Conservation (phyloP, 2,113 vertebrate species). For the Corythoichthys haematopterus region DNA sequence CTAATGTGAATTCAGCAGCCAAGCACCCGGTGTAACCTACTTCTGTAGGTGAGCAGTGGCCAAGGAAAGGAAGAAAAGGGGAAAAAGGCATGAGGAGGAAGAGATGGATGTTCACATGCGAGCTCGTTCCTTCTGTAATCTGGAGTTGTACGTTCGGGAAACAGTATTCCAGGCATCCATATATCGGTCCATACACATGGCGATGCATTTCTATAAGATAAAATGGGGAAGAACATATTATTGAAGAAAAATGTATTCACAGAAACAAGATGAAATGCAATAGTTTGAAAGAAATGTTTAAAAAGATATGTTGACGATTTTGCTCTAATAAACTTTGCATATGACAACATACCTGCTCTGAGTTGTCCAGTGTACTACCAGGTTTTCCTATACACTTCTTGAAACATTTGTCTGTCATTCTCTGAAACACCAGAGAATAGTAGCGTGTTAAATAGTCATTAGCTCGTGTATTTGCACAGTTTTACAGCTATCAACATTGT, state of each 20-base stretch:
- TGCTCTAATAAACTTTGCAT: not conserved
- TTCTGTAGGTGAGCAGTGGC: conserved; percentile 11
- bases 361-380: conserved; percentile 88
- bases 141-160: conserved; percentile 89
- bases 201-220: conserved; percentile 85
- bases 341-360: conserved; percentile 81
- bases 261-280: not conserved
- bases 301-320: not conserved
- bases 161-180: conserved; percentile 98
- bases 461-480: not conserved
- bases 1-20: too few species aligned
- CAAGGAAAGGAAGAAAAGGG: not conserved
- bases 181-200: conserved; percentile 99
- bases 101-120: conserved; percentile 77
- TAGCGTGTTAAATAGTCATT: not conserved
- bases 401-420: conserved; percentile 98
- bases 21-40: conserved; percentile 4
- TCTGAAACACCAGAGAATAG: conserved; percentile 65
- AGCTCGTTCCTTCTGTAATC: conserved; percentile 89
- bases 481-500: not conserved
- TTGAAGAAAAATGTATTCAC: not conserved
- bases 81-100: not conserved
- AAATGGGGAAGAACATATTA: not conserved
- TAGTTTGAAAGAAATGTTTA: not conserved
- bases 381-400: conserved; percentile 97